These are phyloP conservation scores for Heteromormyrus szaboi DNA, from an alignment of 2,797 vertebrate genomes.

Conservation along the genomic window DNA sequence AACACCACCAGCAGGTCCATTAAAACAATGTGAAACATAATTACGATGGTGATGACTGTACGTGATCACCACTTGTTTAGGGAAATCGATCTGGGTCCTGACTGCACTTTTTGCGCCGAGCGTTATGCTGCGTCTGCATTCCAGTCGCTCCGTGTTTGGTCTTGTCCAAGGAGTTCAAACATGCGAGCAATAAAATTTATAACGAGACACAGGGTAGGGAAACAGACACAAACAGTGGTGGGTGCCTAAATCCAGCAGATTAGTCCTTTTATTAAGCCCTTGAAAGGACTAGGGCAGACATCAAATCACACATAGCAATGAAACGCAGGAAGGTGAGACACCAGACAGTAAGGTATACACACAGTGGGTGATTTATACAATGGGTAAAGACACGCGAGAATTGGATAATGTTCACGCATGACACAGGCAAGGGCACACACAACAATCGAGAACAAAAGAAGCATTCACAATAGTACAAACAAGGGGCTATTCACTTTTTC, in stretches of 20 bases:
- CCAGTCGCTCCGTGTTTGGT: not conserved
- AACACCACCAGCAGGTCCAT: conserved; percentile 25
- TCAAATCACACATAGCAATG: not conserved
- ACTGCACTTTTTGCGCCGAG: not conserved
- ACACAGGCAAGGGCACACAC: not conserved
- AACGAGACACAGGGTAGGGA: not conserved
- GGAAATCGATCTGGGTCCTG: not conserved
- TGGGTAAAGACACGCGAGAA: not conserved
- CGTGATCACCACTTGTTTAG: conserved; percentile 4
- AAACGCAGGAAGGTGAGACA: not conserved
- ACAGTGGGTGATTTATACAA: not conserved
- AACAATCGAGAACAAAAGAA: not conserved
- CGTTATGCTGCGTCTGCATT: not conserved
- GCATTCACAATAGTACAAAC: not conserved
- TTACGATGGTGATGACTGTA: conserved; percentile 9
- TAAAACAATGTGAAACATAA: conserved; percentile 21
- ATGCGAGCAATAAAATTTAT: not conserved
- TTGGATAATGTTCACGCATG: not conserved
- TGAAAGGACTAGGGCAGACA: not conserved
- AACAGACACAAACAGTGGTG: not conserved
- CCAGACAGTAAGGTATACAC: not conserved
- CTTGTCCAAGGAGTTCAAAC: not conserved
- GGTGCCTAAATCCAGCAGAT: not conserved
- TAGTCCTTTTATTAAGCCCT: not conserved
- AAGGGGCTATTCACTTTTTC: not conserved